A percentile compares a stretch with the other conserved stretches of the same genome.
phyloP scores from a whole-genome alignment of 2,113 vertebrate species.

The Cichladusa arquata region DNA sequence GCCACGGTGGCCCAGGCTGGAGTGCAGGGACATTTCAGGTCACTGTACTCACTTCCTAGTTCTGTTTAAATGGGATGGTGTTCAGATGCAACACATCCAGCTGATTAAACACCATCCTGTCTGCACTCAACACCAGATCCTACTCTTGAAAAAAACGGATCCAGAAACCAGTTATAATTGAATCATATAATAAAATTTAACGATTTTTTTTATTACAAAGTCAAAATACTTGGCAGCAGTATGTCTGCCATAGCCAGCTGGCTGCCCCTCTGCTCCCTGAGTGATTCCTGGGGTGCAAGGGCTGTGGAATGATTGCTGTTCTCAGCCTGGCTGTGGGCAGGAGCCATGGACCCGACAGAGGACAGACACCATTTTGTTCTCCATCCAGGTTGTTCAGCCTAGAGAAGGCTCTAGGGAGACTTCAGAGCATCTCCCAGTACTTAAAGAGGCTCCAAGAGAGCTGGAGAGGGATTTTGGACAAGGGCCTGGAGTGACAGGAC shows the following conservation, averaged over 20 bases:
- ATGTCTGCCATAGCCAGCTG: not conserved
- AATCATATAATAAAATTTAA: not conserved
- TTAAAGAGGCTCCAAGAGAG: not conserved
- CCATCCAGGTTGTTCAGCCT: not conserved
- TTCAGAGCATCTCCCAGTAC: not conserved
- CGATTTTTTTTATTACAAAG: not conserved
- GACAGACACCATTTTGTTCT: not conserved
- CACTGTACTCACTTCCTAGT: fast-evolving
- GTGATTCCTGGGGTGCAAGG: not conserved
- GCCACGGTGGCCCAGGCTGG: not conserved
- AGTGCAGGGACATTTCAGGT: fast-evolving
- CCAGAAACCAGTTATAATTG: not conserved
- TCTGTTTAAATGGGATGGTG: not conserved
- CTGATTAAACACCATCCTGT: not conserved
- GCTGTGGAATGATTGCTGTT: not conserved
- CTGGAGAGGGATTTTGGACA: not conserved
- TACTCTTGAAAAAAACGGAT: not conserved
- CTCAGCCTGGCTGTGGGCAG: fast-evolving
- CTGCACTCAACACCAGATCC: not conserved
- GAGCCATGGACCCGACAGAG: not conserved
- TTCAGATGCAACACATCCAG: not conserved
- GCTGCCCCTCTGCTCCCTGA: not conserved
- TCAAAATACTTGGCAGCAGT: not conserved
- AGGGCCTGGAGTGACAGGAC: not conserved
- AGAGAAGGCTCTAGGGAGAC: not conserved